Evolutionary conservation across 2,797 vertebrate species (phyloP), one percentile per base, ranked within the genome.

Genomic region (Clarias pachynema): DNA sequence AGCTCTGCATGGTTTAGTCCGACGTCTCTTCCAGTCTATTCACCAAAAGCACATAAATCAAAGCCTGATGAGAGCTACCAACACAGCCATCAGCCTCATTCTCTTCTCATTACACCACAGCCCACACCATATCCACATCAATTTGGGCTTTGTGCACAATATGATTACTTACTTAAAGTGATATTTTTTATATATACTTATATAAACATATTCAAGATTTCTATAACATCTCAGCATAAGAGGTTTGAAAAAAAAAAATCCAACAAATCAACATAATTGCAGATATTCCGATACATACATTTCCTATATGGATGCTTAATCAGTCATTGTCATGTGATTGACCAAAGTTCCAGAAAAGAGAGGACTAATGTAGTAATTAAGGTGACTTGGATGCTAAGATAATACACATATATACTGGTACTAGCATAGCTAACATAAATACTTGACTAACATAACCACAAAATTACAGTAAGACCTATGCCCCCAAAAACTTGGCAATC

Each of bases 31-130:
- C 75, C 73, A 78, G 63, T 63, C 89, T 83, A 84, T 89, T 90
- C 90, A 90, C 68, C 83, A 86, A 82, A 60, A 73, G 10, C 81
- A 91, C 85, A 93, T 92, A 87, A 92, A 93, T 93, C 91, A 89
- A 83, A 88, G 87, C 88, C 91, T 89, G 91, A 89, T 89, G 82
- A 86, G 26, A 83, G 86, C 88, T 86, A 79, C 20, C 89, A 89
- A 82, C 70, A 79, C 82, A 79, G 68, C 85, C 56, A 75, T 82
- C 37, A 40, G 81, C 78, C 60, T 84, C 69, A 78, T 49, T 44
- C 70, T 85, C 75, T 81, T 49, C 77, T 83, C 72, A 81, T 86
- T 74, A 69, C 84, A 79, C 86, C 80, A 78, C 81, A 73, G 84
- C 72, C 59, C 72, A 81, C 79, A 83, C 68, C 44, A 85, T 40